Conservation (phyloP, 2,888 invertebrate species). For the Sesia apiformis region DNA sequence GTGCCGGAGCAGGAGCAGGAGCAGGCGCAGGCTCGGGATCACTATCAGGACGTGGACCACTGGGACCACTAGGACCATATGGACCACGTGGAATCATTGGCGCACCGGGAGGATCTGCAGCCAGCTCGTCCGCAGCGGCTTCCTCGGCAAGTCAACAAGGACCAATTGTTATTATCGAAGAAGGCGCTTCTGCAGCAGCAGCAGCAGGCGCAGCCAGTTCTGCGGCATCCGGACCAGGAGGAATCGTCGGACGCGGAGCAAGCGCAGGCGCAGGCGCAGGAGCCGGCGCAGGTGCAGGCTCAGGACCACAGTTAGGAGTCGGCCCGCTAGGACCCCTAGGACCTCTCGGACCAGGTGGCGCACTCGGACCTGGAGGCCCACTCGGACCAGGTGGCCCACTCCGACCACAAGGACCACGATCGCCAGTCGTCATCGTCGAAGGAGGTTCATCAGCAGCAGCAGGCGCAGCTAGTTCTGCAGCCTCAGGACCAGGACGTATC, state of each 20-base stretch:
- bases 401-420: too few species aligned
- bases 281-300: conserved; percentile 1
- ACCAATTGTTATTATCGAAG: not conserved
- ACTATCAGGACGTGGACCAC: too few species aligned
- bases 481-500: not conserved
- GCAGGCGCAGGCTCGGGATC: not conserved
- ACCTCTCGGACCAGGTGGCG: conserved; percentile 2
- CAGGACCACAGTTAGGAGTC: too few species aligned
- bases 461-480: not conserved
- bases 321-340: conserved; percentile 4
- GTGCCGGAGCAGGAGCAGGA: not conserved
- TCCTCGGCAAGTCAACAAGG: not conserved
- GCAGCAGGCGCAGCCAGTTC: not conserved
- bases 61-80: too few species aligned
- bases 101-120: conserved; percentile 10
- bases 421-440: too few species aligned
- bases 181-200: not conserved
- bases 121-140: conserved; percentile 1
- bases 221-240: not conserved
- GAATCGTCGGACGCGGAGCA: conserved; percentile 1
- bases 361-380: not conserved
- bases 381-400: too few species aligned
- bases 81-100: too few species aligned
- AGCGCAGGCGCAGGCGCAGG: not conserved
- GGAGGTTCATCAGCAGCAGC: conserved; percentile 4